Percentiles rank a stretch among this genome's conserved stretches.
Evolutionary conservation across 2,888 invertebrate species (phyloP).

Genomic region (Drosophila algonquin): DNA sequence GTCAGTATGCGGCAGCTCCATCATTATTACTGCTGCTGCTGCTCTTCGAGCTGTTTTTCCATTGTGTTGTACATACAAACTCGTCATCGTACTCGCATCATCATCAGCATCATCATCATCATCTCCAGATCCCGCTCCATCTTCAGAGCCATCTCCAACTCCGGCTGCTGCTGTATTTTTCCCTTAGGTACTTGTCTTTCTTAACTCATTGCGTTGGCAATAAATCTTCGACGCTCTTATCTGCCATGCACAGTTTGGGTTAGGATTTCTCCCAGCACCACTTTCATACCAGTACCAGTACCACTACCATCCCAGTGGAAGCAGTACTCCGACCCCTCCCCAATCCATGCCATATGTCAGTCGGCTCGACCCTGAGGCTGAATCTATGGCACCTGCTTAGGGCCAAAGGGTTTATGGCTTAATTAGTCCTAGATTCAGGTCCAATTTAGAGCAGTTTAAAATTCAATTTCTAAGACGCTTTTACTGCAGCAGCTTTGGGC

Average conservation of each 20-base stretch:
- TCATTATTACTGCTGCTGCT: conserved; percentile 72
- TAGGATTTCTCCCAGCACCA: conserved; percentile 1
- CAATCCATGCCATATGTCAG: conserved; percentile 28
- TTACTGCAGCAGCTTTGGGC: conserved; percentile 52
- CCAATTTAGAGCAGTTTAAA: conserved; percentile 26
- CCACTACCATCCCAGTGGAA: not conserved
- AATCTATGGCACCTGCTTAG: conserved; percentile 71
- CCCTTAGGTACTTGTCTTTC: conserved; percentile 81
- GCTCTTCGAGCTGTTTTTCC: conserved; percentile 22
- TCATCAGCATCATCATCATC: conserved; percentile 39
- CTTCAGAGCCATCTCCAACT: conserved; percentile 11
- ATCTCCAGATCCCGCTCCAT: conserved; percentile 24
- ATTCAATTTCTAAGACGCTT: conserved; percentile 64
- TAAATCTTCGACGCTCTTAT: conserved; percentile 82
- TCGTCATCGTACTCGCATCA: conserved; percentile 56
- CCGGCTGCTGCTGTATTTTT: conserved; percentile 52
- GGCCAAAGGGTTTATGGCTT: conserved; percentile 49
- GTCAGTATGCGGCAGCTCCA: conserved; percentile 79
- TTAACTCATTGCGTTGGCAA: conserved; percentile 83
- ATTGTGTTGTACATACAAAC: conserved; percentile 60
- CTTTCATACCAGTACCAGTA: not conserved
- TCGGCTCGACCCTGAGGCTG: not conserved
- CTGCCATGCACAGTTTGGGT: conserved; percentile 60
- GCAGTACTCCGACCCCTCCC: not conserved
- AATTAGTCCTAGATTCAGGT: conserved; percentile 48